Evolutionary conservation across 2,888 invertebrate species (phyloP).

Genomic region (Orthosia cruda): DNA sequence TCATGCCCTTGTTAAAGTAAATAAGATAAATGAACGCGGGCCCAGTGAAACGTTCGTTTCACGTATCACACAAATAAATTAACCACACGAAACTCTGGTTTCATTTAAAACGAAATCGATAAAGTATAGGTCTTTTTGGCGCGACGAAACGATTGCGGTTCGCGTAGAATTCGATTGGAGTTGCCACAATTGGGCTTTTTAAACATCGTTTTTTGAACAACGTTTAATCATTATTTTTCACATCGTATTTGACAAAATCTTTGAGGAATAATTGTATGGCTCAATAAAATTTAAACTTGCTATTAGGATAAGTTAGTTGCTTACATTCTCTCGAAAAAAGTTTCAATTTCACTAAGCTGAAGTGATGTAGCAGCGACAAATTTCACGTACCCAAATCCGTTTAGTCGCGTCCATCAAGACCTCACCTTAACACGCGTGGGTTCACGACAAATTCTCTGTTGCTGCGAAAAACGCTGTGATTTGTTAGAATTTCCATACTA

Average conservation of each 20-base stretch:
- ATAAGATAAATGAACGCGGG: constrained; percentile 84
- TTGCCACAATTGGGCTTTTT: background rate
- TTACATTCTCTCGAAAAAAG: background rate
- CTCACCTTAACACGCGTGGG: constrained; percentile 57
- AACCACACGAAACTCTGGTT: constrained; percentile 70
- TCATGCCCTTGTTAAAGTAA: constrained; percentile 85
- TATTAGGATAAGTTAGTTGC: background rate
- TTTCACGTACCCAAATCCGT: constrained; percentile 38
- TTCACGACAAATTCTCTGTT: constrained; percentile 64
- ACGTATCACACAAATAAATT: constrained; percentile 83
- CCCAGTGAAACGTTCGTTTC: constrained; percentile 78
- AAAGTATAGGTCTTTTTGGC: constrained; percentile 46
- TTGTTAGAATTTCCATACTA: constrained; percentile 70
- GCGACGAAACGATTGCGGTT: constrained; percentile 19
- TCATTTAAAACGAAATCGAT: constrained; percentile 71
- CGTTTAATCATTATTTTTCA: background rate
- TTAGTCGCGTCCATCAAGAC: constrained; percentile 49
- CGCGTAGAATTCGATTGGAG: constrained; percentile 10
- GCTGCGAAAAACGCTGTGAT: constrained; percentile 65
- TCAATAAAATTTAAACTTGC: background rate
- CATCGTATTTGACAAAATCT: background rate
- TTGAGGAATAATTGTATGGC: background rate
- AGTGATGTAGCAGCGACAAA: constrained; percentile 46
- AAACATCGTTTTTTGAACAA: background rate
- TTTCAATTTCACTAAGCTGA: constrained; percentile 26